Evolutionary conservation across 2,888 invertebrate genomes (phyloP).

Genomic region (Nematopogon swammerdamellus): DNA sequence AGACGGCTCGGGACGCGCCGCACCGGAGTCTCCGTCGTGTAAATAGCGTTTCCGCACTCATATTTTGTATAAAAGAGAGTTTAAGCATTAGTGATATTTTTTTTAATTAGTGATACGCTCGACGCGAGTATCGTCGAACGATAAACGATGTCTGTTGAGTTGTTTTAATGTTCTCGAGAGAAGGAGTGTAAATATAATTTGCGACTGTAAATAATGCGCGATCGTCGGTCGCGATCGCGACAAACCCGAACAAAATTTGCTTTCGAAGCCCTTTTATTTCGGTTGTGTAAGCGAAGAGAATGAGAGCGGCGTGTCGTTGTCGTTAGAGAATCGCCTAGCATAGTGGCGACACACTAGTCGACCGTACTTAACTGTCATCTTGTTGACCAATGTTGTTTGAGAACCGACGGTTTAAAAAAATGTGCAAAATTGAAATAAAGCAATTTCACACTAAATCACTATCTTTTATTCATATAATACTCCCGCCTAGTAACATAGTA

Average conservation of each 20-base stretch:
- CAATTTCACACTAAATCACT: not conserved
- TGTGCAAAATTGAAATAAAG: conserved; percentile 1
- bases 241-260: not conserved
- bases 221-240: not conserved
- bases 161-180: not conserved
- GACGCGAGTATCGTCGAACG: not conserved
- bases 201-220: not conserved
- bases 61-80: not conserved
- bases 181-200: not conserved
- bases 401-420: conserved; percentile 4
- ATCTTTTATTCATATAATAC: not conserved
- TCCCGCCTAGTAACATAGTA: too few relatives aligned
- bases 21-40: not conserved
- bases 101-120: not conserved
- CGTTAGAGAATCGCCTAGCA: not conserved
- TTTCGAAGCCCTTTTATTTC: not conserved
- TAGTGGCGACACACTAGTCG: conserved; percentile 4
- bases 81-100: not conserved
- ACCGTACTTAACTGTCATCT: conserved; percentile 5
- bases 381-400: conserved; percentile 7
- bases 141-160: not conserved
- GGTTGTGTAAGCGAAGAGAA: not conserved
- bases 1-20: not conserved
- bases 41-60: not conserved
- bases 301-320: not conserved